These are phyloP conservation scores for Cryptus armator DNA, from an alignment of 2,888 invertebrate genomes.

Conservation along the genomic window DNA sequence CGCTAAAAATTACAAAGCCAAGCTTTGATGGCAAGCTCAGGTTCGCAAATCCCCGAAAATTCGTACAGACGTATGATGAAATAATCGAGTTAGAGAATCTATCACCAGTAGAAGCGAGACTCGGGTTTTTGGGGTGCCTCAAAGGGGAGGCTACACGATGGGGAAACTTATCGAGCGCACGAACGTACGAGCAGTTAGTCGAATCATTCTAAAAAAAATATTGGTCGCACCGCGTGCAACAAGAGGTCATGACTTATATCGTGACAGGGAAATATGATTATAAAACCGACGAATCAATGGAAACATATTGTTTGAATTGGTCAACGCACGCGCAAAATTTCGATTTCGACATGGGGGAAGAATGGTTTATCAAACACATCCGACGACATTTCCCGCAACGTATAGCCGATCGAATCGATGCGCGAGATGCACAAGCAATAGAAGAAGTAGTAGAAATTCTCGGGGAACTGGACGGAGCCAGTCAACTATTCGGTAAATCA, in stretches of 20 bases:
- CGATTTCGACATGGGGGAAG: no score
- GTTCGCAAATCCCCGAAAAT: conserved; percentile 15
- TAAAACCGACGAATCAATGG: no score
- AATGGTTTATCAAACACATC: neutral
- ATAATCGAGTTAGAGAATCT: neutral
- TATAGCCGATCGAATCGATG: conserved; percentile 19
- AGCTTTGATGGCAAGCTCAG: neutral
- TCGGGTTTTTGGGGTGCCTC: neutral
- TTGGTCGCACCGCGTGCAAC: neutral
- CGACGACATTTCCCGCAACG: conserved; percentile 13
- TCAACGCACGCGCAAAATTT: no score
- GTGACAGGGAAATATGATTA: no score
- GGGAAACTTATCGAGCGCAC: neutral
- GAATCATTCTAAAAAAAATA: conserved; percentile 6
- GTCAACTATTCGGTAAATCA: conserved; percentile 1
- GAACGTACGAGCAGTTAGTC: conserved; percentile 25
- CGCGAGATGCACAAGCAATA: neutral
- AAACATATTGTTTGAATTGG: no score
- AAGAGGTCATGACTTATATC: no score
- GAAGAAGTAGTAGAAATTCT: conserved; percentile 16
- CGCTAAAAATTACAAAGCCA: neutral
- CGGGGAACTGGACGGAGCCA: conserved; percentile 7
- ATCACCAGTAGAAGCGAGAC: neutral
- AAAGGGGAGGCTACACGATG: conserved; percentile 1
- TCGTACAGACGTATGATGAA: neutral